Conservation (phyloP, 2,113 vertebrate species). For the Pterocles burchelli region DNA sequence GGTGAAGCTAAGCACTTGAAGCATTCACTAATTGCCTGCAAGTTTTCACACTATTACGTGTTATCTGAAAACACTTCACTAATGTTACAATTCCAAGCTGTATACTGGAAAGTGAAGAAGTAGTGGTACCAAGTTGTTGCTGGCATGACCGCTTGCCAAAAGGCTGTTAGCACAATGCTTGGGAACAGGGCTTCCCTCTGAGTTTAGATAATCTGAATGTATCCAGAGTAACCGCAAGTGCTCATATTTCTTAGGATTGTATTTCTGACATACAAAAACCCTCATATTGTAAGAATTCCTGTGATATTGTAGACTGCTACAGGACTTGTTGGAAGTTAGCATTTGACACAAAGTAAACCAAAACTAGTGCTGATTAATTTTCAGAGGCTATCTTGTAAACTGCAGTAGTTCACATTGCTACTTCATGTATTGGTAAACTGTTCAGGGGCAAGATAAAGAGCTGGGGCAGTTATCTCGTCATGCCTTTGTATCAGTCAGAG, state of each 20-base stretch:
- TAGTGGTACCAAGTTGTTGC: not conserved
- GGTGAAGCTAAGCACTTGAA: not conserved
- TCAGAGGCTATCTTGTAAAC: not conserved
- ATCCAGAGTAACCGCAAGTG: not conserved
- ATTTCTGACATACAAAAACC: not conserved
- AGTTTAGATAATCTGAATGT: not conserved
- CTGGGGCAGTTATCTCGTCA: not conserved
- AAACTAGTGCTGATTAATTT: not conserved
- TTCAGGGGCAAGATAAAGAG: slow-evolving; percentile 3
- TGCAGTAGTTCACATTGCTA: not conserved
- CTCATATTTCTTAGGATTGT: accelerated
- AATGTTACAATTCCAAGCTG: not conserved
- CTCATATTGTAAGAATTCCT: not conserved
- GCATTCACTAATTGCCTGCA: not conserved
- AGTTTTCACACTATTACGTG: not conserved
- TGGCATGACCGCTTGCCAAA: not conserved
- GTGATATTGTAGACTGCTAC: not conserved
- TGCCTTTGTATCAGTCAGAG: not conserved
- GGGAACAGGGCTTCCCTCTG: not conserved
- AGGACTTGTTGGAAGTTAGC: not conserved
- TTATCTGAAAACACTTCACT: not conserved
- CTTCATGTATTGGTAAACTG: not conserved
- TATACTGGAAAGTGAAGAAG: not conserved
- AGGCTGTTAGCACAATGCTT: not conserved
- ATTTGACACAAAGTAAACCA: not conserved